phyloP scores from a whole-genome alignment of 2,797 vertebrate species.

The Pseudochromis fuscus region DNA sequence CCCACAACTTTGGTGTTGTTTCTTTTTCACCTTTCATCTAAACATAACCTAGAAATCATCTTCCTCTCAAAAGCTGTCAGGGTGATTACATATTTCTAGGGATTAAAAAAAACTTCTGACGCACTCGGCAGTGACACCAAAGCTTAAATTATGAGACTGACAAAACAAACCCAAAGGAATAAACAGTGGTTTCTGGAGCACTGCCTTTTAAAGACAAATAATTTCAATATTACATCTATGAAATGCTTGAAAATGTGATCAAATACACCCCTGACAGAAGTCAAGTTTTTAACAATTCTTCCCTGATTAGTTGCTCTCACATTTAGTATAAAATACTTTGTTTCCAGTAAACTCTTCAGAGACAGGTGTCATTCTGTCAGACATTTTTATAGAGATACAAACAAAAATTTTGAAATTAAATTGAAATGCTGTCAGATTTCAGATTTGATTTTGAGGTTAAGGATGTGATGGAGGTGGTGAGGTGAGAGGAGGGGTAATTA shows the following conservation, averaged over 20 bases:
- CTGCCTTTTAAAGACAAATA: background rate
- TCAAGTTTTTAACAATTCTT: background rate
- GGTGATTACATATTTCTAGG: background rate
- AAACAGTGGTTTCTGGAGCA: background rate
- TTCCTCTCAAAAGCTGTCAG: background rate
- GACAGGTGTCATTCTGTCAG: background rate
- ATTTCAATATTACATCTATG: background rate
- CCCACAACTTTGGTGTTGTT: background rate
- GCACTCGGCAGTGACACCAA: background rate
- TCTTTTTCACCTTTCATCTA: background rate
- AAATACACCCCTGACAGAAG: background rate
- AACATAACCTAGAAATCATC: background rate
- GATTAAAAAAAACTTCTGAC: background rate
- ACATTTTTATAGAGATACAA: too few relatives aligned
- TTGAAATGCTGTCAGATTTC: background rate
- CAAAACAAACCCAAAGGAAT: background rate
- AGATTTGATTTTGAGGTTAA: background rate
- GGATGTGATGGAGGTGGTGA: too few relatives aligned
- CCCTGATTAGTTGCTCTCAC: too few relatives aligned
- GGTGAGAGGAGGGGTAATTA: background rate
- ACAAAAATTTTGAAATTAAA: background rate
- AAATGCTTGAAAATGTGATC: background rate
- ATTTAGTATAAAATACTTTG: too few relatives aligned
- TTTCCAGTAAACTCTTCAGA: background rate
- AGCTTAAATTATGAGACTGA: background rate